These are phyloP conservation scores for Procambarus clarkii DNA, from an alignment of 1,140 invertebrate species.

Conservation along the genomic window DNA sequence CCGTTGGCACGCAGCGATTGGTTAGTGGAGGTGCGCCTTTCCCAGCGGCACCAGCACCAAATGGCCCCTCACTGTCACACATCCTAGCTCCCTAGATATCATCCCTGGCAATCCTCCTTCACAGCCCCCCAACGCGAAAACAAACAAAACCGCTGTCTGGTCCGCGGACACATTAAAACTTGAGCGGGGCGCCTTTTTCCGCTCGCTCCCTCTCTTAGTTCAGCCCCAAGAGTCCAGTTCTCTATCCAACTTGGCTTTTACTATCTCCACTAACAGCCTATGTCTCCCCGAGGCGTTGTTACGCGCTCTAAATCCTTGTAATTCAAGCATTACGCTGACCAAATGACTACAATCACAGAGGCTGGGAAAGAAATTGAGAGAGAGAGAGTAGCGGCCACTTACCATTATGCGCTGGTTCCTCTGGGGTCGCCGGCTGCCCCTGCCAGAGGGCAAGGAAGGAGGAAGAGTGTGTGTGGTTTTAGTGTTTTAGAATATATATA, in stretches of 20 bases:
- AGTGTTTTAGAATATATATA: neutral
- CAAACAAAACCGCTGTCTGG: conserved; percentile 6
- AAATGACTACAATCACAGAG: conserved; percentile 61
- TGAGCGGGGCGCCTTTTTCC: conserved; percentile 18
- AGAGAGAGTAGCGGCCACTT: conserved; percentile 20
- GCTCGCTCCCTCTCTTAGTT: conserved; percentile 28
- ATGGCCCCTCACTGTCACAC: too few relatives aligned
- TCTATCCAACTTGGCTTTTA: conserved; percentile 57
- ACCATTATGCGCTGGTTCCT: neutral
- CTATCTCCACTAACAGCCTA: conserved; percentile 65
- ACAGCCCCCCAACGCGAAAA: neutral
- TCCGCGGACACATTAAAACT: conserved; percentile 49
- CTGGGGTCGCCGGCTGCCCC: neutral
- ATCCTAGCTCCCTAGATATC: neutral
- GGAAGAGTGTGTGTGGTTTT: neutral
- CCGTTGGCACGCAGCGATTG: neutral
- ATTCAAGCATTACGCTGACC: conserved; percentile 63
- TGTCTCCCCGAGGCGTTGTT: conserved; percentile 48
- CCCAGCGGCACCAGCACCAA: neutral
- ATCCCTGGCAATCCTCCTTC: neutral
- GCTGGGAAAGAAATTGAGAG: conserved; percentile 39
- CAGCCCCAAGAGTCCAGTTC: conserved; percentile 53
- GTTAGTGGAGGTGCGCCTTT: neutral
- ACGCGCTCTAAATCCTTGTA: conserved; percentile 61
- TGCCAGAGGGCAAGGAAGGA: neutral